Evolutionary conservation across 2,113 vertebrate species (phyloP).

Genomic region (Festucalex cinctus): DNA sequence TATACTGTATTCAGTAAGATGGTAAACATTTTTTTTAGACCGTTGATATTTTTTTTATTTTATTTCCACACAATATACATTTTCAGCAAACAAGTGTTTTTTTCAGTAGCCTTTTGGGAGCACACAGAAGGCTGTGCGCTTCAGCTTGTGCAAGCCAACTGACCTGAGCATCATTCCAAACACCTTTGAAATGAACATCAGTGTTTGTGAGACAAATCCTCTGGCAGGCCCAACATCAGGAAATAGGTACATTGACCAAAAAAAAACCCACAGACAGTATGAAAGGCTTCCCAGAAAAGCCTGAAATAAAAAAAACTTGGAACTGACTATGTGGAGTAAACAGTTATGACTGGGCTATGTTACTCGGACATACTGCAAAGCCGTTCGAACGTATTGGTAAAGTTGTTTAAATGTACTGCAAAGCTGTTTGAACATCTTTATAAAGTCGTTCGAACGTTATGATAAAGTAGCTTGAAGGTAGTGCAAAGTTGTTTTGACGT

Average conservation of each 20-base stretch:
- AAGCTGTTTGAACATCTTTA: no score
- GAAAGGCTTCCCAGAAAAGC: not conserved
- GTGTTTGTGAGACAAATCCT: not conserved
- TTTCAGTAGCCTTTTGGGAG: not conserved
- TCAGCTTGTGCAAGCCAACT: not conserved
- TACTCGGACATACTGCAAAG: no score
- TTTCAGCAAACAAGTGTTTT: not conserved
- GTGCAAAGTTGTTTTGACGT: no score
- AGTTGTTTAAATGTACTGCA: no score
- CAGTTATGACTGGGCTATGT: no score
- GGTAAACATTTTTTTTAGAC: not conserved
- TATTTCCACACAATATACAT: not conserved
- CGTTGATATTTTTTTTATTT: no score
- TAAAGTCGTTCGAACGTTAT: no score
- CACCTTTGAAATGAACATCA: not conserved
- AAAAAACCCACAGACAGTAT: not conserved
- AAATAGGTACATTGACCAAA: not conserved
- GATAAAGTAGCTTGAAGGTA: no score
- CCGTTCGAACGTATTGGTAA: no score
- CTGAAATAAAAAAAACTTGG: no score
- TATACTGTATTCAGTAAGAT: no score
- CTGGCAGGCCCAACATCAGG: not conserved
- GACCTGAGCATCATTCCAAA: not conserved
- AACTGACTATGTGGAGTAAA: no score
- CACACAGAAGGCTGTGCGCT: not conserved